A percentile compares a stretch with the other conserved stretches of the same genome.
phyloP scores from a whole-genome alignment of 2,888 invertebrate genomes.

The Brachyopa scutellaris region DNA sequence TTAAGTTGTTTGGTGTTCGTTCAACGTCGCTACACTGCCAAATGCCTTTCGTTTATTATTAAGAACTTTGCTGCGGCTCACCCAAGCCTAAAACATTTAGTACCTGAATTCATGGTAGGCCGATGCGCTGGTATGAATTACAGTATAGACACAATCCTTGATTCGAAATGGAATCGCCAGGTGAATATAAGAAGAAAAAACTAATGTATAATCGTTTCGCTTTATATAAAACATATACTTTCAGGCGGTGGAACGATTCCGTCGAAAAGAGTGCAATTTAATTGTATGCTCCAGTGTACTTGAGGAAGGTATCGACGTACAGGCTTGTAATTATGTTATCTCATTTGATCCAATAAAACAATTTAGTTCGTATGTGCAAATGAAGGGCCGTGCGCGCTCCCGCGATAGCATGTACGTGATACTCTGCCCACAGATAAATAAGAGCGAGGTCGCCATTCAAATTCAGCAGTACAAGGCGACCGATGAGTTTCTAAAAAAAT shows the following conservation, averaged over 20 bases:
- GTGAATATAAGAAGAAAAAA: constrained; percentile 73
- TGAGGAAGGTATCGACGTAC: constrained; percentile 95
- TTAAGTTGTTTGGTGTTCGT: constrained; percentile 80
- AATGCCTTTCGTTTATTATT: constrained; percentile 87
- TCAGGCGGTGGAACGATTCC: constrained; percentile 83
- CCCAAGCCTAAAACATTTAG: constrained; percentile 83
- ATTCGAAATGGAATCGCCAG: constrained; percentile 76
- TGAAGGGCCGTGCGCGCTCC: constrained; percentile 92
- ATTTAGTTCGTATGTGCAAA: constrained; percentile 93
- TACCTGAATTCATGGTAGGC: constrained; percentile 89
- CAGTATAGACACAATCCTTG: constrained; percentile 77
- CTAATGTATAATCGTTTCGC: background rate
- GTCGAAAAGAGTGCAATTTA: constrained; percentile 85
- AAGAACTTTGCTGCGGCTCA: constrained; percentile 82
- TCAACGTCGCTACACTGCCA: constrained; percentile 86
- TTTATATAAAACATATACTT: background rate
- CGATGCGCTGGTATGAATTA: constrained; percentile 73
- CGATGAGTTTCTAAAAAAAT: constrained; percentile 84
- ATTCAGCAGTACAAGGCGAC: constrained; percentile 82
- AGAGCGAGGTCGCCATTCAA: constrained; percentile 76
- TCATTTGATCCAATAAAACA: constrained; percentile 88
- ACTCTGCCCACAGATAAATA: constrained; percentile 81
- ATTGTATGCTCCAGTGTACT: constrained; percentile 90
- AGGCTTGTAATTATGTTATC: constrained; percentile 90
- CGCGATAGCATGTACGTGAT: constrained; percentile 85